phyloP scores from a whole-genome alignment of 1,140 invertebrate genomes.

The Lepidostoma basale region DNA sequence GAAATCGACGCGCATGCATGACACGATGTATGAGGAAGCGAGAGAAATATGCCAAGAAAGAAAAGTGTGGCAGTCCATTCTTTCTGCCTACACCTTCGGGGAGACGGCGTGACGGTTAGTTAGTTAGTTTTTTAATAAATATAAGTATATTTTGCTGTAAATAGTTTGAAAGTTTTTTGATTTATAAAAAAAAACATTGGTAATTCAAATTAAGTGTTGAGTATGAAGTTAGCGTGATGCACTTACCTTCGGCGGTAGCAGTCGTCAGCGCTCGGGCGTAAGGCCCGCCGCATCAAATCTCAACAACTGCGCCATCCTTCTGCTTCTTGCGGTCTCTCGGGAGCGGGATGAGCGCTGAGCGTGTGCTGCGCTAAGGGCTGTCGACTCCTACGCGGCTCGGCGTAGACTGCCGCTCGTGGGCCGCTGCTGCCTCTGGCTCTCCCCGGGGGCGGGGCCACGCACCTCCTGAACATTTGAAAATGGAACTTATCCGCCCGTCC shows the following conservation, averaged over 20 bases:
- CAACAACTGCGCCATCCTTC: conserved; percentile 52
- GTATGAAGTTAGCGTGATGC: no score
- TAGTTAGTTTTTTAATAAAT: no score
- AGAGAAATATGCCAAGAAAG: no score
- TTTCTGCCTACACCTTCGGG: no score
- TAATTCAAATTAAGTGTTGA: no score
- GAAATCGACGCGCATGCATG: no score
- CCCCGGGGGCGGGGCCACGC: conserved; percentile 13
- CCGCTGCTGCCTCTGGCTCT: background rate
- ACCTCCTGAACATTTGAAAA: background rate
- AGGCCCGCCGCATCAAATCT: conserved; percentile 57
- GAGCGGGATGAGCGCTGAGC: conserved; percentile 36
- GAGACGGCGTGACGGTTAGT: no score
- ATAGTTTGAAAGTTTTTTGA: no score
- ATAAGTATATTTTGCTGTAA: no score
- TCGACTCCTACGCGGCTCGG: conserved; percentile 28
- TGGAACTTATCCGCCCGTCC: background rate
- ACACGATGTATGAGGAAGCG: no score
- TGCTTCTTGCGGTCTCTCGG: conserved; percentile 28
- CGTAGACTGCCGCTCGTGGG: conserved; percentile 30
- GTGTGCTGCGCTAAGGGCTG: conserved; percentile 26
- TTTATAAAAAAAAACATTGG: no score
- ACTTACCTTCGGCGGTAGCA: conserved; percentile 57
- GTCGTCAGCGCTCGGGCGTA: conserved; percentile 61
- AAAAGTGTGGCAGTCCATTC: no score